These are phyloP conservation scores for Ardeotis arabs DNA, from an alignment of 2,113 vertebrate genomes.

Conservation along the genomic window DNA sequence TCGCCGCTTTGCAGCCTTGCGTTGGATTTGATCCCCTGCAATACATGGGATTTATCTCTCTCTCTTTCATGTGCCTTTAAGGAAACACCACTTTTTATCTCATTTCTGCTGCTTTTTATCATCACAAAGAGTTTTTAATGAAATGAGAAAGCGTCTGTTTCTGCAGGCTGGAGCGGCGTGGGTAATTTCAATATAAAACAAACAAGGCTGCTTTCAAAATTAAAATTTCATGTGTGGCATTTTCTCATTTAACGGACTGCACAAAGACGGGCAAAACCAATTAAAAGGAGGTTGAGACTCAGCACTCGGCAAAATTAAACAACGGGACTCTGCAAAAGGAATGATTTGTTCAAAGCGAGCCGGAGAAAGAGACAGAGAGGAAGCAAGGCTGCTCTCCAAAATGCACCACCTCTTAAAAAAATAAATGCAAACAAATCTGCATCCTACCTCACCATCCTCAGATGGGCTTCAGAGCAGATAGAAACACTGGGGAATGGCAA, in stretches of 20 bases:
- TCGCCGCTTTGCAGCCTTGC: neutral
- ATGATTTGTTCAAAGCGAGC: slow-evolving; percentile 21
- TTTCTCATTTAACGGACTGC: slow-evolving; percentile 75
- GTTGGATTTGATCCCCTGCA: slow-evolving; percentile 13
- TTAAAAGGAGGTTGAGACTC: slow-evolving; percentile 73
- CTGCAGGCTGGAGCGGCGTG: slow-evolving; percentile 46
- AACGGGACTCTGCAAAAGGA: slow-evolving; percentile 46
- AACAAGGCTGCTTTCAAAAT: slow-evolving; percentile 80
- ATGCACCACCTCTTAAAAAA: neutral
- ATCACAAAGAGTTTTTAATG: slow-evolving; percentile 79
- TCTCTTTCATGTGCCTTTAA: slow-evolving; percentile 58
- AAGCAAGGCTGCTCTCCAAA: neutral
- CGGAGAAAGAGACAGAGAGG: neutral
- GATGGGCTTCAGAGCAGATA: neutral
- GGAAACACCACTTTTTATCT: slow-evolving; percentile 76
- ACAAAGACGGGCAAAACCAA: slow-evolving; percentile 79
- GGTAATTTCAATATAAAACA: slow-evolving; percentile 81
- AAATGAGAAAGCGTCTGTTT: slow-evolving; percentile 76
- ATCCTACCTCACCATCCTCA: neutral
- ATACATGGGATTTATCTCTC: slow-evolving; percentile 45
- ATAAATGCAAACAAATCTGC: neutral
- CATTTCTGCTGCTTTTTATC: slow-evolving; percentile 74
- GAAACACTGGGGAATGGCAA: neutral
- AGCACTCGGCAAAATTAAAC: slow-evolving; percentile 73
- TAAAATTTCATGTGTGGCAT: slow-evolving; percentile 75